phyloP scores from a whole-genome alignment of 1,140 invertebrate species.

The Drosophila sp. region DNA sequence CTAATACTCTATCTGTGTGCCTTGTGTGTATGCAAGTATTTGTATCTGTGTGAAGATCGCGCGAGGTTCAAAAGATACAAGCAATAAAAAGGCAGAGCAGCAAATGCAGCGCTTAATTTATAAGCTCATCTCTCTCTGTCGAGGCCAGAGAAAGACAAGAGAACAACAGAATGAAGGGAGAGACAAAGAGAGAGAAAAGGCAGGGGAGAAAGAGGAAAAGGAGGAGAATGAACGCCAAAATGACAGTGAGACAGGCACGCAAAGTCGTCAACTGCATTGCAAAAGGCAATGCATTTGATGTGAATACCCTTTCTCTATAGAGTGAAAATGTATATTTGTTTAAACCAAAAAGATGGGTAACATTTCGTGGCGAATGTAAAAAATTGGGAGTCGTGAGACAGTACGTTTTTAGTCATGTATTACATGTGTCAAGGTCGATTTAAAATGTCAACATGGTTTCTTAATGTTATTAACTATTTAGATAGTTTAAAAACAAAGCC shows the following conservation, averaged over 20 bases:
- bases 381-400: too few relatives aligned
- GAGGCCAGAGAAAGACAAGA: conserved; percentile 24
- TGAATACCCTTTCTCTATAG: not conserved
- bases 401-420: too few relatives aligned
- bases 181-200: conserved; percentile 5
- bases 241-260: not conserved
- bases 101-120: conserved; percentile 40
- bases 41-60: conserved; percentile 34
- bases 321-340: not conserved
- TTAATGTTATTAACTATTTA: too few relatives aligned
- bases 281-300: not conserved
- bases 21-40: conserved; percentile 31
- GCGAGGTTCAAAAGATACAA: conserved; percentile 52
- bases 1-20: not conserved
- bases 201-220: not conserved
- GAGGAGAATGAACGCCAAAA: conserved; percentile 1
- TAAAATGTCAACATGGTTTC: too few relatives aligned
- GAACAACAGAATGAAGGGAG: conserved; percentile 21
- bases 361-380: too few relatives aligned
- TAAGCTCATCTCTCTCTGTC: conserved; percentile 24
- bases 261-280: conserved; percentile 9
- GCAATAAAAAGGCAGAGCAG: conserved; percentile 32
- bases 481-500: too few relatives aligned
- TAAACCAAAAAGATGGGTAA: too few relatives aligned
- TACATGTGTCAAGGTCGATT: too few relatives aligned